Conservation (phyloP, 2,113 vertebrate species). For the Centropus bengalensis region DNA sequence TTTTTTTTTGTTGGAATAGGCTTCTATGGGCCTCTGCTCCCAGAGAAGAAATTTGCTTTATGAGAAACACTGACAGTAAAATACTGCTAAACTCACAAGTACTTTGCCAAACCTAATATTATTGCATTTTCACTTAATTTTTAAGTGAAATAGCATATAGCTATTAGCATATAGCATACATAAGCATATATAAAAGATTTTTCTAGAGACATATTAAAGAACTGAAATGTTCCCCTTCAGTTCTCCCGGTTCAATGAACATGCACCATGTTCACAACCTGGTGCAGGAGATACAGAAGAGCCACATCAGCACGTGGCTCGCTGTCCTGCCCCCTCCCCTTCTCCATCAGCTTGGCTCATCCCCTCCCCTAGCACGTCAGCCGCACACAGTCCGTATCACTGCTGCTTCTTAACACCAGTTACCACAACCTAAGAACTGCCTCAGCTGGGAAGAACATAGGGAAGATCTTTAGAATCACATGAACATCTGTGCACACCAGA, state of each 20-base stretch:
- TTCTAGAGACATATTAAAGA: not conserved
- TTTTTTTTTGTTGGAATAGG: not conserved
- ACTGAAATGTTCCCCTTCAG: not conserved
- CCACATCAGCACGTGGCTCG: rapidly evolving
- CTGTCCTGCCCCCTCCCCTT: not conserved
- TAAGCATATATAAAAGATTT: too few species aligned
- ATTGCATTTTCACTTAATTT: not conserved
- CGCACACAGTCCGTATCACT: rapidly evolving
- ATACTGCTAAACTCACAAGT: not conserved
- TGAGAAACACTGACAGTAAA: not conserved
- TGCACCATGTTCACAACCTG: not conserved
- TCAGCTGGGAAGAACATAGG: not conserved
- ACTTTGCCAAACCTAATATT: not conserved
- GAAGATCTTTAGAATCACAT: not conserved
- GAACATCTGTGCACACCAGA: not conserved
- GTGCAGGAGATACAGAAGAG: not conserved
- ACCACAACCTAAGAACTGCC: not conserved
- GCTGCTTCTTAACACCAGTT: not conserved
- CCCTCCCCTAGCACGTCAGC: not conserved
- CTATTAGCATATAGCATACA: too few species aligned
- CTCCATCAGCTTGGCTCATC: not conserved
- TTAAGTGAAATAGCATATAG: too few species aligned
- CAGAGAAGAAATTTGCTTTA: not conserved
- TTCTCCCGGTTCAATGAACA: not conserved
- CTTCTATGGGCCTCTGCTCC: not conserved